Evolutionary conservation across 1,140 invertebrate genomes (phyloP).

Genomic region (Habropoda laboriosa): DNA sequence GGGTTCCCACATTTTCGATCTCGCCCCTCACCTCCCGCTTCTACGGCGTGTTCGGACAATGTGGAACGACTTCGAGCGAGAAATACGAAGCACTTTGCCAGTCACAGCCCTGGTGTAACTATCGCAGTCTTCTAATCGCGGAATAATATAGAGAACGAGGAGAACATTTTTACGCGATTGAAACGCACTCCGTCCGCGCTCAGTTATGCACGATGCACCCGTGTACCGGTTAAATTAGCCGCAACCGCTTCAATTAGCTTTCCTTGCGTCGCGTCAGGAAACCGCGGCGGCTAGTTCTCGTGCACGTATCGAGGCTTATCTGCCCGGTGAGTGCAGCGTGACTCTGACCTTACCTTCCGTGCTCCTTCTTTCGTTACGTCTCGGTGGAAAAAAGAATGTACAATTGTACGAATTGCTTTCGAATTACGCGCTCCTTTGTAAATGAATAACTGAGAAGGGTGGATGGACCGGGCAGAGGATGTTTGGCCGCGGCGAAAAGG

Average conservation of each 20-base stretch:
- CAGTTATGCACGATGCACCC: neutral
- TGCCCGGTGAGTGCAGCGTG: neutral
- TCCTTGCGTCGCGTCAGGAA: conserved; percentile 19
- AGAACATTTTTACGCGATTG: no score
- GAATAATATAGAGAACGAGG: neutral
- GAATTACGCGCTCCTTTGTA: no score
- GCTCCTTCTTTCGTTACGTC: no score
- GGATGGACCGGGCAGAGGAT: neutral
- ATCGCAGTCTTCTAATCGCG: no score
- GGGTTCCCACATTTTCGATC: conserved; percentile 39
- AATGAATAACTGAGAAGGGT: neutral
- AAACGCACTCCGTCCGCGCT: conserved; percentile 10
- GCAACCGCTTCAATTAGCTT: conserved; percentile 19
- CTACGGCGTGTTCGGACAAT: neutral
- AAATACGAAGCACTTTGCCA: no score
- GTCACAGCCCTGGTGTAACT: no score
- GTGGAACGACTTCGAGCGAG: neutral
- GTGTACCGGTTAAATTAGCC: conserved; percentile 15
- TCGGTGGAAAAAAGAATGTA: no score
- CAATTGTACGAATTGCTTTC: no score
- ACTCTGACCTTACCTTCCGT: conserved; percentile 27
- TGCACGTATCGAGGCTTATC: neutral
- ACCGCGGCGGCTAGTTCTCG: neutral
- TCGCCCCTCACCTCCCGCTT: neutral
- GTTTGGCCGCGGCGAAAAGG: conserved; percentile 4